phyloP scores from a whole-genome alignment of 2,797 vertebrate genomes.

The Pyrocephalus nanus region DNA sequence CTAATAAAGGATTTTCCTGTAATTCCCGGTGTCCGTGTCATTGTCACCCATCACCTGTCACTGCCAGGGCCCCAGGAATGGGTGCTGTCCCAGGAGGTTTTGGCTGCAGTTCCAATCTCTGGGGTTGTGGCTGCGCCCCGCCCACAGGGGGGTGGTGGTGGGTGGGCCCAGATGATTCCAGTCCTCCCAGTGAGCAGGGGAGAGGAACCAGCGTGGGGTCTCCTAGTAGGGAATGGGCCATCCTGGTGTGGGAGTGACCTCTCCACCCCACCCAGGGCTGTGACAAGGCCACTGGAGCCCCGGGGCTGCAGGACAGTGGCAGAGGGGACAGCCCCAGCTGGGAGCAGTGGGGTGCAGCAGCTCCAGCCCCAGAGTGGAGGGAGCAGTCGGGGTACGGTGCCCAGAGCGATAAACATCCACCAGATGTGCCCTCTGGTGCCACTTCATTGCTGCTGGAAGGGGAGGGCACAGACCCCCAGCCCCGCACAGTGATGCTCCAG shows the following conservation, averaged over 20 bases:
- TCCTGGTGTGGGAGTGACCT: background rate
- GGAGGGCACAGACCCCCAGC: background rate
- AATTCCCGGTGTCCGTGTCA: background rate
- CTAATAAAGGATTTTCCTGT: slow-evolving; percentile 47
- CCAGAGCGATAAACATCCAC: background rate
- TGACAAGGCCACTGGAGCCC: too few species aligned
- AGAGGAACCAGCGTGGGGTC: background rate
- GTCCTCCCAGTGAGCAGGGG: background rate
- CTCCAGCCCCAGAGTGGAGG: fast-evolving
- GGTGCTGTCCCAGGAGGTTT: background rate
- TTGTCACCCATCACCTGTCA: background rate
- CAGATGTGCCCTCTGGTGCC: background rate
- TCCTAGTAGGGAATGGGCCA: too few species aligned
- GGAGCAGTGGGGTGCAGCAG: fast-evolving
- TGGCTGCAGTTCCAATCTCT: background rate
- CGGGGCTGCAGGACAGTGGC: fast-evolving
- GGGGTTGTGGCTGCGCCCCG: background rate
- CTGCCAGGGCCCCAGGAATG: fast-evolving
- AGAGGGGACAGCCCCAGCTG: background rate
- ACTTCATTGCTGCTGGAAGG: background rate
- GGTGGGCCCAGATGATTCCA: background rate
- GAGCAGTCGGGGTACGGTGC: fast-evolving
- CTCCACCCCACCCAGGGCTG: background rate
- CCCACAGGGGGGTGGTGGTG: fast-evolving
- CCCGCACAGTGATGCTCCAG: fast-evolving